Evolutionary conservation across 1,140 invertebrate species (phyloP).

Genomic region (Whitmania pigra): DNA sequence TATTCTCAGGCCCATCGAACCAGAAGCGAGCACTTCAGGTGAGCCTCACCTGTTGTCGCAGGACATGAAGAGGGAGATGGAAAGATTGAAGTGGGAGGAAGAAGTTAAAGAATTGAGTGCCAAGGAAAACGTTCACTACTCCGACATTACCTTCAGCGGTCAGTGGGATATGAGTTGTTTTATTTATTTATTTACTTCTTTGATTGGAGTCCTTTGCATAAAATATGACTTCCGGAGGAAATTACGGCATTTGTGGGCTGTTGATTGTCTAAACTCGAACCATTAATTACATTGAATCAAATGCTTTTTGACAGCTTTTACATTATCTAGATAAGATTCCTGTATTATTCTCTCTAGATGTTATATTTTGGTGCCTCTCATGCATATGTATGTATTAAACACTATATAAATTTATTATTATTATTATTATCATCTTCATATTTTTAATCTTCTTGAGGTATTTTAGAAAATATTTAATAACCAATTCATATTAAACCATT

Average conservation of each 20-base stretch:
- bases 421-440: slow-evolving; percentile 5
- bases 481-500: neutral
- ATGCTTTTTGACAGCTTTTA: neutral
- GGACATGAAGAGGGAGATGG: slow-evolving; percentile 38
- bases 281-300: neutral
- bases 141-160: slow-evolving; percentile 75
- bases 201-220: no score
- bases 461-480: neutral
- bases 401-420: neutral
- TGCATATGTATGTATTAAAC: neutral
- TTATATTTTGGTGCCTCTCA: neutral
- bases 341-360: neutral
- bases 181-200: no score
- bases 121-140: slow-evolving; percentile 57
- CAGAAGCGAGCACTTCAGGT: neutral
- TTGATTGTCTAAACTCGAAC: neutral
- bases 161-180: slow-evolving; percentile 19
- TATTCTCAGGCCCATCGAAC: no score
- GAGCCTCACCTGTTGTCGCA: slow-evolving; percentile 33
- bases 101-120: slow-evolving; percentile 44
- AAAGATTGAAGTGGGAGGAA: slow-evolving; percentile 51
- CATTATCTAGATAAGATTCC: neutral
- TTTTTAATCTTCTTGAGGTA: neutral
- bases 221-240: neutral
- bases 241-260: neutral